Percentiles rank a stretch among this genome's conserved stretches.
phyloP scores from a whole-genome alignment of 2,797 vertebrate genomes.

The Calcarius lapponicus region DNA sequence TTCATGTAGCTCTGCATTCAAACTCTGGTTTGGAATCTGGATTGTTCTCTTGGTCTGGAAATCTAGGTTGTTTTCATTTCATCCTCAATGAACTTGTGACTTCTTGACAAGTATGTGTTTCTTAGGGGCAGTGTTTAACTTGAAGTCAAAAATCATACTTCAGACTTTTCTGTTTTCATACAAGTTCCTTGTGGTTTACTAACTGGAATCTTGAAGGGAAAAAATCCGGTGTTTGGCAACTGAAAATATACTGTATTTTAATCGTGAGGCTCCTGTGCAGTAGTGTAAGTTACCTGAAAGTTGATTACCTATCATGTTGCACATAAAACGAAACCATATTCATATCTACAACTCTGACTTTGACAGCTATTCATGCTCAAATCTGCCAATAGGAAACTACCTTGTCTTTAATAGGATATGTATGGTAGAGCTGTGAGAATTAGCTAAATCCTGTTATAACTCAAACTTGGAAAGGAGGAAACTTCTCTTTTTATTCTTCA shows the following conservation, averaged over 20 bases:
- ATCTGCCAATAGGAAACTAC: background rate
- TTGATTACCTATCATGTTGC: background rate
- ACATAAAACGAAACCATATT: background rate
- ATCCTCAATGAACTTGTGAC: slow-evolving; percentile 24
- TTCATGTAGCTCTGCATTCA: background rate
- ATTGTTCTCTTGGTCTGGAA: slow-evolving; percentile 32
- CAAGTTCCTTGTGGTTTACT: background rate
- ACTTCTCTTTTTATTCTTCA: background rate
- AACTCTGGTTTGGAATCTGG: slow-evolving; percentile 1
- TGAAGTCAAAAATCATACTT: slow-evolving; percentile 15
- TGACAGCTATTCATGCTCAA: background rate
- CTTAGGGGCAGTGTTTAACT: slow-evolving; percentile 20
- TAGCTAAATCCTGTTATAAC: background rate
- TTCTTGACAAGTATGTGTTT: slow-evolving; percentile 39
- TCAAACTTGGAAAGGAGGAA: background rate
- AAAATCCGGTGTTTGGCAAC: slow-evolving; percentile 14
- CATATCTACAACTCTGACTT: background rate
- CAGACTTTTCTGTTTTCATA: background rate
- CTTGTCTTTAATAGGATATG: background rate
- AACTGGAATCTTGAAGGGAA: background rate
- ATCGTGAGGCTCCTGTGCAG: background rate
- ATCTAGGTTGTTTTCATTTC: slow-evolving; percentile 33
- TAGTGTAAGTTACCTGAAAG: background rate
- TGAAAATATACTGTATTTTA: background rate
- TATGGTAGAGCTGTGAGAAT: background rate